Evolutionary conservation across 2,113 vertebrate genomes (phyloP).

Genomic region (Litocranius walleri): DNA sequence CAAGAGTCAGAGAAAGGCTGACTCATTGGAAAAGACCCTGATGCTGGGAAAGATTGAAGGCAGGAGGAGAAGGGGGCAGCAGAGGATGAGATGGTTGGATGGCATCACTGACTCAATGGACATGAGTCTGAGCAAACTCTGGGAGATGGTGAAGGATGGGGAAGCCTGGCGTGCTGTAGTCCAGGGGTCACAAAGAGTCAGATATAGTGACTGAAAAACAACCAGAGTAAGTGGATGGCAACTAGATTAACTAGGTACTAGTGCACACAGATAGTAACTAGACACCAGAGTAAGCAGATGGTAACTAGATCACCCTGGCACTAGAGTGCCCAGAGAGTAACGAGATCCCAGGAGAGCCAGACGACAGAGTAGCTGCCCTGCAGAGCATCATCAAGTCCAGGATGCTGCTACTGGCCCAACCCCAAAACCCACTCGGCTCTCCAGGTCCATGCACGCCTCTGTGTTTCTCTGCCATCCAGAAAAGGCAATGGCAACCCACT

Average conservation of each 20-base stretch:
- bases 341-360: background rate
- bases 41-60: background rate
- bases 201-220: background rate
- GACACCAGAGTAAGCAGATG: background rate
- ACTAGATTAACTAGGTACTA: background rate
- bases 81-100: background rate
- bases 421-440: accelerated
- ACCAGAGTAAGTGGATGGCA: background rate
- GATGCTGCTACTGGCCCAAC: accelerated
- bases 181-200: background rate
- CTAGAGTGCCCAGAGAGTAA: background rate
- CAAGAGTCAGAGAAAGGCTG: background rate
- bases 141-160: background rate
- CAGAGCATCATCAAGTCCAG: background rate
- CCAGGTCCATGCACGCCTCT: accelerated
- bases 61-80: background rate
- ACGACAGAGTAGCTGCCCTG: background rate
- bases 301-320: background rate
- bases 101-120: background rate
- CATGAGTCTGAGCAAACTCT: background rate
- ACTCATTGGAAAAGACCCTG: background rate
- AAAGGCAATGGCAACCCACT: no score
- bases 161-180: background rate
- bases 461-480: accelerated
- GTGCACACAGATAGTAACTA: background rate